These are phyloP conservation scores for Montipora capricornis DNA, from an alignment of 64 coral and sea anemone species.

Conservation along the genomic window DNA sequence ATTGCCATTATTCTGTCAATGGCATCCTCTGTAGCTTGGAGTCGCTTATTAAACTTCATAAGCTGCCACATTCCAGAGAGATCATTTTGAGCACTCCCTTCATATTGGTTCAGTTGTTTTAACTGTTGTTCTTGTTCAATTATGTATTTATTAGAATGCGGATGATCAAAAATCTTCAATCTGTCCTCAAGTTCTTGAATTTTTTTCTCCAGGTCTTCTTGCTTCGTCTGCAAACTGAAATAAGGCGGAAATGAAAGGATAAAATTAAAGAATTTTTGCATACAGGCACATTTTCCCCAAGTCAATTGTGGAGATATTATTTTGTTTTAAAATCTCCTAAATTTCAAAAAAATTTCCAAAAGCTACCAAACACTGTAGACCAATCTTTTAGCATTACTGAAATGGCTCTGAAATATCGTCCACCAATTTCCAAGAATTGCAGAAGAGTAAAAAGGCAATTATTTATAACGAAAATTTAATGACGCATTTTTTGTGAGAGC, in stretches of 20 bases:
- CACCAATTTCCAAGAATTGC: no score
- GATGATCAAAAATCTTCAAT: conserved; percentile 77
- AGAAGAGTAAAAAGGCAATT: no score
- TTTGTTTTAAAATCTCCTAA: no score
- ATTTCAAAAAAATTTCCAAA: no score
- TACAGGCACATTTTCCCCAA: no score
- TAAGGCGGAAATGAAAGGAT: neutral
- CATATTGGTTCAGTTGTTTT: neutral
- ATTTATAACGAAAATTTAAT: no score
- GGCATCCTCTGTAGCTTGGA: conserved; percentile 85
- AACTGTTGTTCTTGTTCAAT: conserved; percentile 78
- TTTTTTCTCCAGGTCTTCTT: conserved; percentile 73
- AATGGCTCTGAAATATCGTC: no score
- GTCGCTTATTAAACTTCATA: conserved; percentile 88
- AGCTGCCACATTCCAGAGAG: conserved; percentile 83
- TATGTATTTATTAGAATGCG: conserved; percentile 77
- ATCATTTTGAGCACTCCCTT: conserved; percentile 8
- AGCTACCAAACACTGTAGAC: no score
- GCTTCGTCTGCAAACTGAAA: conserved; percentile 63
- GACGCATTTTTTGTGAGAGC: no score
- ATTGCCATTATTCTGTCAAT: conserved; percentile 89
- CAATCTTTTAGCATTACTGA: no score
- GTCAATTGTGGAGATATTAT: no score
- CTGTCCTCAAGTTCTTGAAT: conserved; percentile 78
- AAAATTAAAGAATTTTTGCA: no score